Conservation (phyloP, 2,888 invertebrate species). For the Corbicula japonica region DNA sequence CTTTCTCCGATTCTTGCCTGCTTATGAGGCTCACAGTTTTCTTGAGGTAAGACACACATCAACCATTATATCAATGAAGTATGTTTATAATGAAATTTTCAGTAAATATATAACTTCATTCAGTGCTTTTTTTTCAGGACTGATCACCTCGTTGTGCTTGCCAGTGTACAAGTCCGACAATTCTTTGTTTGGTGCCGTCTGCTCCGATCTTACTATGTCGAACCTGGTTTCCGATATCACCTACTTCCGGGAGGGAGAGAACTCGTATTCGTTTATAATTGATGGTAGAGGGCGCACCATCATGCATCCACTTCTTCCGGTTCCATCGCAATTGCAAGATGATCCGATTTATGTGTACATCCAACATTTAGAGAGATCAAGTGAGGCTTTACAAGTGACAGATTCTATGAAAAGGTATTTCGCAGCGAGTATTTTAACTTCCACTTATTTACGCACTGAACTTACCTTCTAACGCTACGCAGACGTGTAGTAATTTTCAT, state of each 20-base stretch:
- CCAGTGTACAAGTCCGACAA: background rate
- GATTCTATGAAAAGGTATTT: conserved; percentile 16
- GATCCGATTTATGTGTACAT: conserved; percentile 13
- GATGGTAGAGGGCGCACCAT: conserved; percentile 14
- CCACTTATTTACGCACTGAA: too few relatives aligned
- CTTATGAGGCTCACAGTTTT: too few relatives aligned
- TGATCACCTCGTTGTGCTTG: conserved; percentile 4
- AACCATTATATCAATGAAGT: too few relatives aligned
- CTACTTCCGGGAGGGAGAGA: conserved; percentile 17
- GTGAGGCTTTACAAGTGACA: background rate
- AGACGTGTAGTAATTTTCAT: too few relatives aligned
- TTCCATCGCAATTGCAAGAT: conserved; percentile 2
- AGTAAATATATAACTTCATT: too few relatives aligned
- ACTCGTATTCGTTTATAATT: conserved; percentile 9
- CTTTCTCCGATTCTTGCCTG: too few relatives aligned
- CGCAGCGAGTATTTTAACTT: too few relatives aligned
- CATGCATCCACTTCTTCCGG: conserved; percentile 14
- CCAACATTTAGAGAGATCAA: conserved; percentile 20
- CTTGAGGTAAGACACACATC: too few relatives aligned
- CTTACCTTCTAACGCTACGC: too few relatives aligned
- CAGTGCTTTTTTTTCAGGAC: conserved; percentile 3
- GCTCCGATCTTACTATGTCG: conserved; percentile 5
- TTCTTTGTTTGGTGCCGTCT: conserved; percentile 7
- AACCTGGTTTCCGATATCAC: conserved; percentile 9
- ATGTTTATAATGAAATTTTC: too few relatives aligned